These are phyloP conservation scores for Hiodon tergisus DNA, from an alignment of 2,113 vertebrate species.

Conservation along the genomic window DNA sequence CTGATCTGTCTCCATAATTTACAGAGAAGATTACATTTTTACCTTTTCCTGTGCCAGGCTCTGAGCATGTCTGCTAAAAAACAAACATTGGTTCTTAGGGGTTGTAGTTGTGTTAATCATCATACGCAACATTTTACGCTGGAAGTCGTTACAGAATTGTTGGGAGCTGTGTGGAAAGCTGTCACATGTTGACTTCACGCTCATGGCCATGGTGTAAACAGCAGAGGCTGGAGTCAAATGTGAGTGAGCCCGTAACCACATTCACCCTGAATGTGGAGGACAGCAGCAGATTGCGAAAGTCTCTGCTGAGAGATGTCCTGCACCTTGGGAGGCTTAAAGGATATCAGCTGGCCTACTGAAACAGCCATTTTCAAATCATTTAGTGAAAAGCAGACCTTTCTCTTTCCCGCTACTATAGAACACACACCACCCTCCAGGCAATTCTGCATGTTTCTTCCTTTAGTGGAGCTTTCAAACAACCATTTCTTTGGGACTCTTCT, in stretches of 20 bases:
- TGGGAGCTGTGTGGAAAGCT: neutral
- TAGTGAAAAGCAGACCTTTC: no score
- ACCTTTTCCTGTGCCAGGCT: no score
- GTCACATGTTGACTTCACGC: neutral
- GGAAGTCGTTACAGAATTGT: neutral
- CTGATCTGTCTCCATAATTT: no score
- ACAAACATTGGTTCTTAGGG: neutral
- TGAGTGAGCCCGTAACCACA: neutral
- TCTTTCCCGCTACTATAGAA: no score
- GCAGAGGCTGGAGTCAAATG: neutral
- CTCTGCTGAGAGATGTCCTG: neutral
- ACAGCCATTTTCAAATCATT: no score
- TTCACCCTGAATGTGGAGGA: neutral
- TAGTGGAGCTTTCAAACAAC: slow-evolving; percentile 39
- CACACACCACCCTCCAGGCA: neutral
- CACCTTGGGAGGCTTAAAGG: neutral
- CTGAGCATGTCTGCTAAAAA: neutral
- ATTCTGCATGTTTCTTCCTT: slow-evolving; percentile 28
- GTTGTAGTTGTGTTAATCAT: neutral
- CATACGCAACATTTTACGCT: neutral
- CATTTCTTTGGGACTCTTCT: slow-evolving; percentile 41
- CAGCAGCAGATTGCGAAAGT: no score
- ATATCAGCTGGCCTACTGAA: no score
- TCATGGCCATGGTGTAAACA: neutral
- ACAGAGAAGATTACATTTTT: no score